Evolutionary conservation across 2,888 invertebrate species (phyloP).

Genomic region (Xestia ashworthii): DNA sequence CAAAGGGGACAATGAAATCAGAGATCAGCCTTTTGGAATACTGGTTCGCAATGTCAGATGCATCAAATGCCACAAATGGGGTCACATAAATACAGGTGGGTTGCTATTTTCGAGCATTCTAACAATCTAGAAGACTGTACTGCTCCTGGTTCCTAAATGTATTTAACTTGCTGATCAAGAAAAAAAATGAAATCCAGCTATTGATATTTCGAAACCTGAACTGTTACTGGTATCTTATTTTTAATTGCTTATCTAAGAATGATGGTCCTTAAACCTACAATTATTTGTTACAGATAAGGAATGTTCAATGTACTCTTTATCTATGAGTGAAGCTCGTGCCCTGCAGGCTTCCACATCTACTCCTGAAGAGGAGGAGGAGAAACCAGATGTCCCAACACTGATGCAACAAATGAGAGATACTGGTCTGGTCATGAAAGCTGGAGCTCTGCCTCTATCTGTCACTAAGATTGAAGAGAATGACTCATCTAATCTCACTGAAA

Average conservation of each 20-base stretch:
- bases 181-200: neutral
- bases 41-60: conserved; percentile 99
- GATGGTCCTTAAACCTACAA: neutral
- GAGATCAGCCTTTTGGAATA: conserved; percentile 99
- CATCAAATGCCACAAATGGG: conserved; percentile 99
- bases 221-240: neutral
- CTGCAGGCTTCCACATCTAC: conserved; percentile 93
- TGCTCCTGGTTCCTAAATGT: conserved; percentile 1
- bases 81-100: conserved; percentile 97
- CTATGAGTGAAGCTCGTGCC: conserved; percentile 95
- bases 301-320: conserved; percentile 97
- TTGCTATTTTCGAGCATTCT: neutral
- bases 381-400: conserved; percentile 92
- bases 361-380: conserved; percentile 93
- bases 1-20: conserved; percentile 98
- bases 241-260: neutral
- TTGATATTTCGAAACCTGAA: neutral
- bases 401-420: conserved; percentile 98
- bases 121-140: neutral
- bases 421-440: conserved; percentile 96
- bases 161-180: neutral
- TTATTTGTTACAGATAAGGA: conserved; percentile 93
- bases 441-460: conserved; percentile 91
- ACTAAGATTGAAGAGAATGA: conserved; percentile 91
- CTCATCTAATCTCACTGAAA: conserved; percentile 91